Base-by-base conservation (phyloP, 2,113 vertebrate species). In the Scophthalmus maximus region DNA sequence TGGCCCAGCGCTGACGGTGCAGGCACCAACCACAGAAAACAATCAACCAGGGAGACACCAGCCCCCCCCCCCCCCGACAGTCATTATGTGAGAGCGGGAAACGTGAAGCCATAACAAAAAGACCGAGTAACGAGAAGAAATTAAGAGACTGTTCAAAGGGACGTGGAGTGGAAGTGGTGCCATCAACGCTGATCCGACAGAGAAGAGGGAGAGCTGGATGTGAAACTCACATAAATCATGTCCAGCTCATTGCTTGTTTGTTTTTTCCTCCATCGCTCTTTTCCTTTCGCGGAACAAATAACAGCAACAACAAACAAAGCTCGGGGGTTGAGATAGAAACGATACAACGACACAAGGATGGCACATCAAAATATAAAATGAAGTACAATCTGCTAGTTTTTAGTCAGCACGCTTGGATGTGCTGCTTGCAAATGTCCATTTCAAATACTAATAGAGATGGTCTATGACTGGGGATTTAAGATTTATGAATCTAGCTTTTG, bases 71-170 rank as follows among this genome's bases (percentile, higher is more conserved):
- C 46, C 55, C 44, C 20, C 71, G 40, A 42, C 44, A 63, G 46
- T 61, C 56, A 46, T 53, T 67, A 20, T 40, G 29, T 69, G 29
- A 49, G 23, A 38, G 29, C 32, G 26, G 10, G n/a, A 12, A 38
- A 42, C 53, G 20, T 14, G 53, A 44, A 88, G 82, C 52, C 81
- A 87, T 30, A 84, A 83, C 81, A 89, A 63, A 25, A 42, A 64
- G 42, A n/a, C 42, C 8, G 15, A 42, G 27, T 10, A 9, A 27
- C n/a, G 42, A 72, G 40, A 0, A 42, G 11, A 70, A 65, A 52
- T 55, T 34, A 38, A 64, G 47, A 60, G 26, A 5, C 55, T 20
- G 38, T 40, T 79, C 14, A 68, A 17, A 27, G 38, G 17, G 30
- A 52, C 32, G 15, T 25, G 10, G 12, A 42, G 32, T 14, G 38